Evolutionary conservation across 2,888 invertebrate genomes (phyloP), one percentile per base, ranked within the genome.

Genomic region (Electrophaes corylata): DNA sequence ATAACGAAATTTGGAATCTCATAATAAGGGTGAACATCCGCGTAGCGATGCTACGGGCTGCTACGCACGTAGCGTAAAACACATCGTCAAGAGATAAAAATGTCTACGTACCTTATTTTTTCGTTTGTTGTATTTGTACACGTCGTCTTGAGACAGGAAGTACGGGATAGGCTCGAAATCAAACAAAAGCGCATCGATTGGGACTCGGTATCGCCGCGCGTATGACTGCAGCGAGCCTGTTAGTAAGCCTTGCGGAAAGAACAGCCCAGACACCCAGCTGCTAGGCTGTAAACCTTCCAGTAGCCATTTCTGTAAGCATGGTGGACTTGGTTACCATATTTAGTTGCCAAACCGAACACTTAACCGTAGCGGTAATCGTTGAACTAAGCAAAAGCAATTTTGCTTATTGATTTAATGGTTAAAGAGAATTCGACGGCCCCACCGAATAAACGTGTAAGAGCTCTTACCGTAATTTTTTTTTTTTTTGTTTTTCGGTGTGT

Each of bases 261-360:
- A 98, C 75, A 98, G 94, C 0, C 98, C 98, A 51, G 98, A 97
- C 52, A 98, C 91, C 98, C 98, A 98, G 83, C 95, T 98, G 23
- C 96, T 96, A 2, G 93, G 92, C 26, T 97, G 97, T 48, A 94
- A 93, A 0, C 95, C 96, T 3, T 93, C 92, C 51, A 93, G 78
- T 18, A 95, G 86, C 96, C 95, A 97, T 69, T 90, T 94, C 94
- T 95, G 83, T 54, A 84, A 88, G 11, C 33, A 52, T 46, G 23
- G n/a, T n/a, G n/a, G n/a, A n/a, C n/a, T n/a, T n/a, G n/a, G n/a
- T n/a, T n/a, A n/a, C n/a, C n/a, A n/a, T n/a, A n/a, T n/a, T n/a
- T n/a, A n/a, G n/a, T 23, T 23, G 23, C 3, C 23, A 23, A 23
- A 23, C 1, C 4, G 2, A 2, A 23, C 6, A 23, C 23, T 23